These are phyloP conservation scores for Mycetomoellerius zeteki DNA, from an alignment of 1,140 invertebrate genomes.

Conservation along the genomic window DNA sequence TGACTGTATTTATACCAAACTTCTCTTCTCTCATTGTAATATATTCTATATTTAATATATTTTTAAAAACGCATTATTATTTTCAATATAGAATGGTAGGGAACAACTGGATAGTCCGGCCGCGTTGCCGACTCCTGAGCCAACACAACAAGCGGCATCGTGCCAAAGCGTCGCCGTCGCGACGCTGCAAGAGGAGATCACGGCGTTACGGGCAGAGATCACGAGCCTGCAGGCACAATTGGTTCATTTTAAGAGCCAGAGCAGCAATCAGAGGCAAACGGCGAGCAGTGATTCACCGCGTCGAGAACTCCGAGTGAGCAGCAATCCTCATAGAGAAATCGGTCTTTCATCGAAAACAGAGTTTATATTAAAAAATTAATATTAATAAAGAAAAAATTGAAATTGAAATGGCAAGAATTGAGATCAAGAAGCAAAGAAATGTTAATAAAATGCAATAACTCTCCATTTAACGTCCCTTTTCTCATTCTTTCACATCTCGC, in stretches of 20 bases:
- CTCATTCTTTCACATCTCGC: background rate
- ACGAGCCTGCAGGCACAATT: slow-evolving; percentile 87
- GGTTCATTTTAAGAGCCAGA: slow-evolving; percentile 77
- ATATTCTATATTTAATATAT: background rate
- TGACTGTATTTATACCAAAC: too few relatives aligned
- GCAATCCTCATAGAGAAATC: background rate
- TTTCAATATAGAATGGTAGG: slow-evolving; percentile 72
- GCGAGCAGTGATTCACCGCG: slow-evolving; percentile 78
- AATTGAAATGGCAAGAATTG: background rate
- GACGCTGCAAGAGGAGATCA: slow-evolving; percentile 88
- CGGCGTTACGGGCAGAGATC: slow-evolving; percentile 87
- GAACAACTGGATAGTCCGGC: slow-evolving; percentile 80
- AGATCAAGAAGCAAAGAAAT: slow-evolving; percentile 1
- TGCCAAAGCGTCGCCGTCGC: slow-evolving; percentile 80
- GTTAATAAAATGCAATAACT: slow-evolving; percentile 7
- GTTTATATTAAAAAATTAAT: background rate
- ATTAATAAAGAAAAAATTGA: slow-evolving; percentile 5
- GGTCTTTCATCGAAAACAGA: background rate
- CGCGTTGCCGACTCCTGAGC: slow-evolving; percentile 85
- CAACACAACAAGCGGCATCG: slow-evolving; percentile 83
- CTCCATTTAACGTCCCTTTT: background rate
- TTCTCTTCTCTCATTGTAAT: too few relatives aligned
- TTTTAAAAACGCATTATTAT: background rate
- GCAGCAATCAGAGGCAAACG: slow-evolving; percentile 71
- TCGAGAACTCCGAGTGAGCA: slow-evolving; percentile 75